Conservation (phyloP, 2,113 vertebrate species). For the Hassar affinis region DNA sequence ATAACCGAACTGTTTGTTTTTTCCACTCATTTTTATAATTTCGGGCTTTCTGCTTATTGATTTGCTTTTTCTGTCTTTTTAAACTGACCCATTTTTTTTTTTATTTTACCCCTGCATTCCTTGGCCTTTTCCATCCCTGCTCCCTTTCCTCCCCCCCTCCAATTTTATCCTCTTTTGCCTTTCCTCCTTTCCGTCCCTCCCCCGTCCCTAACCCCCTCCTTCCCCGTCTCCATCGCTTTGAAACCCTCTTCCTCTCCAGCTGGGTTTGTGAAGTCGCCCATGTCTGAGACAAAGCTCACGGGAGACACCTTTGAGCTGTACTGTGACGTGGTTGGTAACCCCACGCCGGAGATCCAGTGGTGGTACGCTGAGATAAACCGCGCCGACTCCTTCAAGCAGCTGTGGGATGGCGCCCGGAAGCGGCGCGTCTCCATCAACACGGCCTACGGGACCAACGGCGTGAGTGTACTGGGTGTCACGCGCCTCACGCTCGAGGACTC, state of each 20-base stretch:
- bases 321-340: constrained; percentile 97
- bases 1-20: constrained; percentile 39
- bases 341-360: constrained; percentile 99
- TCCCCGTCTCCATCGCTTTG: constrained; percentile 38
- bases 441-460: constrained; percentile 91
- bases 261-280: constrained; percentile 99
- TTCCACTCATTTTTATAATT: constrained; percentile 49
- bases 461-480: constrained; percentile 94
- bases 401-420: constrained; percentile 95
- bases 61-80: constrained; percentile 61
- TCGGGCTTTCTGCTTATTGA: constrained; percentile 55
- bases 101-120: constrained; percentile 52
- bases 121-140: constrained; percentile 53
- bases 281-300: constrained; percentile 99
- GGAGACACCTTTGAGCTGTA: constrained; percentile 99
- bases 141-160: constrained; percentile 28
- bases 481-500: constrained; percentile 95
- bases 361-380: constrained; percentile 98
- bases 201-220: constrained; percentile 27
- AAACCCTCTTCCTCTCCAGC: constrained; percentile 80
- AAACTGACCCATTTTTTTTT: constrained; percentile 53
- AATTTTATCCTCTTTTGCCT: constrained; percentile 56
- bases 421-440: constrained; percentile 94
- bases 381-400: constrained; percentile 98
- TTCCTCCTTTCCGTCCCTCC: constrained; percentile 54